Evolutionary conservation across 2,797 vertebrate genomes (phyloP).

Genomic region (Coreius guichenoti): DNA sequence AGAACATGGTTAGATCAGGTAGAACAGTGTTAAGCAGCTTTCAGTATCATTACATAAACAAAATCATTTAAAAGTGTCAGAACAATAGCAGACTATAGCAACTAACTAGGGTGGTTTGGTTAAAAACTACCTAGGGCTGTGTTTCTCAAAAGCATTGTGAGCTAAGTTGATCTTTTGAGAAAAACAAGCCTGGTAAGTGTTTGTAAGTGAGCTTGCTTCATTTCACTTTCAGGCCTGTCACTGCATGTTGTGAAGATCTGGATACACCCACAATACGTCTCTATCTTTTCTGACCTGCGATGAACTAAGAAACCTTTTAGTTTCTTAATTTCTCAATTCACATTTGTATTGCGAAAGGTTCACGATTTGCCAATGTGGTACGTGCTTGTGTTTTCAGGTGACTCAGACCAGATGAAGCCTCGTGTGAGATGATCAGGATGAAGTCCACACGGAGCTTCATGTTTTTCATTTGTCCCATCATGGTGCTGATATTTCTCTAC

Average conservation of each 20-base stretch:
- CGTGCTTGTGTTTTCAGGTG: constrained; percentile 67
- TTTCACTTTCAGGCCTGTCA: neutral
- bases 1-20: neutral
- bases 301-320: neutral
- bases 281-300: accelerated
- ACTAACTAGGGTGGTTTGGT: neutral
- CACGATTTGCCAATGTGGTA: neutral
- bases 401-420: constrained; percentile 72
- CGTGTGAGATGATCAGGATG: constrained; percentile 87
- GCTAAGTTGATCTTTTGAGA: neutral
- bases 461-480: constrained; percentile 86
- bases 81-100: neutral
- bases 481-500: constrained; percentile 90
- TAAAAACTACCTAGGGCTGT: neutral
- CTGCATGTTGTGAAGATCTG: neutral
- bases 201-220: neutral
- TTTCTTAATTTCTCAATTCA: neutral
- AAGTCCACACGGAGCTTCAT: constrained; percentile 86
- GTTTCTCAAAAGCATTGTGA: neutral
- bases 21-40: neutral
- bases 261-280: accelerated
- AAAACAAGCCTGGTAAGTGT: neutral
- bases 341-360: neutral
- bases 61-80: neutral
- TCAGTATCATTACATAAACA: neutral